A percentile compares a stretch with the other conserved stretches of the same genome.
Conservation (phyloP, 2,113 vertebrate species). For the Dendropsophus ebraccatus region DNA sequence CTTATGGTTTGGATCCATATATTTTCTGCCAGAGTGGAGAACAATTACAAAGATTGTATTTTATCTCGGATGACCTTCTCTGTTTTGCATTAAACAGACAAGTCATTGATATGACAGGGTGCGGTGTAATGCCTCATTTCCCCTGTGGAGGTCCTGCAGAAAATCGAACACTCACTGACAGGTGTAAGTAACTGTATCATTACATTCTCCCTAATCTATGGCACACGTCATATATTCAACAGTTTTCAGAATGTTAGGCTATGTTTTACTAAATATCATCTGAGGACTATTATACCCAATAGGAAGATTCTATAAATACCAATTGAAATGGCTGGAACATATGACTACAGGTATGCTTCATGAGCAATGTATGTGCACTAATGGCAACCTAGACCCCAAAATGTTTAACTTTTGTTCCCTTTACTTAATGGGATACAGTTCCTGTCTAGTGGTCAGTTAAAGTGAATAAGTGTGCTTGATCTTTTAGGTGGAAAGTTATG, state of each 20-base stretch:
- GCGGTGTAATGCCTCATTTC: no score
- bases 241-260: no score
- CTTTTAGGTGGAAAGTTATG: conserved; percentile 6
- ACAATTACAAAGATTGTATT: no score
- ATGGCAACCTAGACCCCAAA: neutral
- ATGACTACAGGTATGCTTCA: neutral
- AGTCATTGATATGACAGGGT: no score
- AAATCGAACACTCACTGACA: no score
- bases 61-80: no score
- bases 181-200: neutral
- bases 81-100: no score
- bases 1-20: no score
- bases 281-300: neutral
- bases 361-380: neutral
- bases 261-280: neutral
- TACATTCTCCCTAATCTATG: neutral
- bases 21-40: no score
- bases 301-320: neutral
- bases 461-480: neutral
- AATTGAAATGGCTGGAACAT: neutral
- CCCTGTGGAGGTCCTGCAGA: no score
- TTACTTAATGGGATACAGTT: neutral
- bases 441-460: neutral
- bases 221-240: neutral
- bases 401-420: neutral